Evolutionary conservation across 1,140 invertebrate species (phyloP).

Genomic region (Harpegnathos saltator): DNA sequence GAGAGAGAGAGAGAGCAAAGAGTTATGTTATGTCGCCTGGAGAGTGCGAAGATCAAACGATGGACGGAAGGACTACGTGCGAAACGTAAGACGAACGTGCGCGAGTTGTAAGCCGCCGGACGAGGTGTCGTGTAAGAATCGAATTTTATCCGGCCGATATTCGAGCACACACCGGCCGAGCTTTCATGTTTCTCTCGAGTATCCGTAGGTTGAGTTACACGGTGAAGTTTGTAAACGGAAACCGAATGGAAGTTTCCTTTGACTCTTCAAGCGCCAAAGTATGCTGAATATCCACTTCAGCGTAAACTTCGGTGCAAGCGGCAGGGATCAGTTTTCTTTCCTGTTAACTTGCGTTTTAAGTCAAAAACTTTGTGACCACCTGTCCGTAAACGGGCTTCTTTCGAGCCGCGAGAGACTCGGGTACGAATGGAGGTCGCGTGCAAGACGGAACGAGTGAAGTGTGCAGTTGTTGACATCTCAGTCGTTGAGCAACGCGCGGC

Average conservation of each 20-base stretch:
- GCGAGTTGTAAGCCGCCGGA: background rate
- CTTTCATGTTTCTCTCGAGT: constrained; percentile 53
- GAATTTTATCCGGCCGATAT: constrained; percentile 53
- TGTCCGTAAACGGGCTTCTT: constrained; percentile 32
- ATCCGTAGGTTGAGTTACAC: constrained; percentile 42
- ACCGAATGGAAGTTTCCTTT: constrained; percentile 54
- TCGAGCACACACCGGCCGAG: constrained; percentile 10
- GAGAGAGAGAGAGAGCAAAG: no score
- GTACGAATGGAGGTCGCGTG: background rate
- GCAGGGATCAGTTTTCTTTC: constrained; percentile 53
- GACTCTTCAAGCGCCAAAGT: constrained; percentile 56
- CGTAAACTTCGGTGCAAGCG: constrained; percentile 41
- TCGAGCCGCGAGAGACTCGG: background rate
- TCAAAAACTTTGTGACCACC: constrained; percentile 48
- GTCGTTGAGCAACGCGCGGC: background rate
- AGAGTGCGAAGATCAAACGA: no score
- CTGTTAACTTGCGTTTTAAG: constrained; percentile 46
- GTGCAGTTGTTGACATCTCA: background rate
- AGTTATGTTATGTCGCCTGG: no score
- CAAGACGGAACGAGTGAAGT: background rate
- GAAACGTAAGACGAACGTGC: background rate
- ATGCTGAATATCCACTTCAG: constrained; percentile 52
- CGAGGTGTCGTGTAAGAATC: constrained; percentile 25
- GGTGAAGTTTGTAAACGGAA: constrained; percentile 55
- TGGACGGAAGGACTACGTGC: background rate